Evolutionary conservation across 2,888 invertebrate species (phyloP).

Genomic region (Harmothoe impar): DNA sequence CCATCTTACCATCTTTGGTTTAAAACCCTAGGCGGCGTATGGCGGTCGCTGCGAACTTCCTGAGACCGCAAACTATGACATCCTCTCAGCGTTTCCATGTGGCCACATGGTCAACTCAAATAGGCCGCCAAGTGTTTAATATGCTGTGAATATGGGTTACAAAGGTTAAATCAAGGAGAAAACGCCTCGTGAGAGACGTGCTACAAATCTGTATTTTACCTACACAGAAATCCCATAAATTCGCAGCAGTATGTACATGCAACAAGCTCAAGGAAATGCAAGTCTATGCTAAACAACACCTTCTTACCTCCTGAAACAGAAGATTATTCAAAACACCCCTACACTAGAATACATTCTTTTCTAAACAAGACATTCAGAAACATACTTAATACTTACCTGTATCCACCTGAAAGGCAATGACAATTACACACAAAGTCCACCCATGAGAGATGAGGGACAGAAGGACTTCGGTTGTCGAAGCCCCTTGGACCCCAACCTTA

Average conservation of each 20-base stretch:
- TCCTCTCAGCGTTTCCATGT: background rate
- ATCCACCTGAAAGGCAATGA: too few species aligned
- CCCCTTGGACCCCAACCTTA: conserved; percentile 26
- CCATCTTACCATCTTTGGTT: background rate
- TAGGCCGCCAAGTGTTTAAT: conserved; percentile 24
- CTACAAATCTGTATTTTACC: background rate
- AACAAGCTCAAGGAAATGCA: background rate
- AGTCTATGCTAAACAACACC: background rate
- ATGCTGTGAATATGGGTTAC: conserved; percentile 48
- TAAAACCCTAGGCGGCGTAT: background rate
- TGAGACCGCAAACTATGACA: conserved; percentile 10
- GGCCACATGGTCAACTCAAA: conserved; percentile 22
- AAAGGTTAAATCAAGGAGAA: conserved; percentile 33
- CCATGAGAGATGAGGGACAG: too few species aligned
- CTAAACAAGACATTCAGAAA: too few species aligned
- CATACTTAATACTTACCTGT: too few species aligned
- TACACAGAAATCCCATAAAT: conserved; percentile 12
- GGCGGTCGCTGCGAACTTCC: background rate
- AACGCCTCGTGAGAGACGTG: conserved; percentile 20
- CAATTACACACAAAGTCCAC: too few species aligned
- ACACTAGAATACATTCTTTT: background rate
- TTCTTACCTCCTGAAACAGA: conserved; percentile 3
- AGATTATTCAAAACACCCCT: background rate
- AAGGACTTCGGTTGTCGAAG: background rate
- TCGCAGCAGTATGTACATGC: background rate